Evolutionary conservation across 2,888 invertebrate species (phyloP), one percentile per base, ranked within the genome.

Genomic region (Patella pellucida): DNA sequence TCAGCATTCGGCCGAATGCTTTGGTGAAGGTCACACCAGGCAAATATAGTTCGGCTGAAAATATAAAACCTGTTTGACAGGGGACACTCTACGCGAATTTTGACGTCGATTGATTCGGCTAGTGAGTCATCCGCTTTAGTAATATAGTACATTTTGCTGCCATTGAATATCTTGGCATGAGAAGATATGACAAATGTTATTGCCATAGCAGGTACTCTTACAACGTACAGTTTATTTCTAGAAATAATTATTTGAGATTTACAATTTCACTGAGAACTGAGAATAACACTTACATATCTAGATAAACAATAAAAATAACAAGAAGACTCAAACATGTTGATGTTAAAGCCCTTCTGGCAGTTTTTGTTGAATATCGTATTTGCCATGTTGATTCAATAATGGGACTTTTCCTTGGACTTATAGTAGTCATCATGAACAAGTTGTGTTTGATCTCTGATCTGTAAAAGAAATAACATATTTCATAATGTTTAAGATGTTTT

Each of bases 231-330:
- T 52, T 56, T 27, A 12, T 23, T 19, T 51, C 68, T 3, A 51
- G 68, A 51, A 27, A 52, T 14, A 41, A 54, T 16, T 56, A 54
- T 51, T 70, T 54, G 51, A 11, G 15, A 54, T 62, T 27, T 52
- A 7, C 16, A 74, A 69, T n/a, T 11, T 16, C 27, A 74, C 12
- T 71, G 9, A 15, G 41, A 41, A 5, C 11, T 15, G 16, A 9
- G 12, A 19, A 23, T 56, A 14, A 72, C 62, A 82, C 86, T 85
- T 80, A 88, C 88, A 88, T 82, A 74, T 88, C 87, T 9, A 83
- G 69, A 71, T 84, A 87, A 14, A 87, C 68, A 12, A 85, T 16
- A 41, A 84, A 27, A n/a, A 85, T 84, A 15, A 85, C n/a, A 12
- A 81, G 62, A 16, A 84, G 31, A 67, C 85, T 86, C 11, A 85